Evolutionary conservation across 2,888 invertebrate genomes (phyloP).

Genomic region (Stenodera caucasica): DNA sequence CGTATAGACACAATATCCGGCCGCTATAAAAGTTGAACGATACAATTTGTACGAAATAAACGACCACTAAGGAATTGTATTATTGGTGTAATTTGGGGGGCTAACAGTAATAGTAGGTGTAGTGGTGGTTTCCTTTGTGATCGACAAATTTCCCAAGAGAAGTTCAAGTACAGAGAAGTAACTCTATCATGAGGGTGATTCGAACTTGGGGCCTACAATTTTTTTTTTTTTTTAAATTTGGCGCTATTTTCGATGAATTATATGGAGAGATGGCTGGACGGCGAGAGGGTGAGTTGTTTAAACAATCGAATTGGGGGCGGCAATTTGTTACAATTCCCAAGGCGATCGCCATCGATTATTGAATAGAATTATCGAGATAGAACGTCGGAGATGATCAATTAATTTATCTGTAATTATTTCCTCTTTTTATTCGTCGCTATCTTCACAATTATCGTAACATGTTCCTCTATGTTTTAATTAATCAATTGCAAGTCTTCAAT

Average conservation of each 20-base stretch:
- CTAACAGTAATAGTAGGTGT: conserved; percentile 25
- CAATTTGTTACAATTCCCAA: conserved; percentile 2
- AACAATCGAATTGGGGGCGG: not conserved
- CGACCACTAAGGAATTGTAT: conserved; percentile 45
- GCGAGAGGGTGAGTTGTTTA: conserved; percentile 1
- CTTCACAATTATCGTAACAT: too few species aligned
- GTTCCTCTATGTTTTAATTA: too few species aligned
- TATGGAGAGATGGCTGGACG: not conserved
- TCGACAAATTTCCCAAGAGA: conserved; percentile 49
- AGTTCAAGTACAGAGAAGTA: conserved; percentile 1
- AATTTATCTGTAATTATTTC: too few species aligned
- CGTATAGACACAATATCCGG: not conserved
- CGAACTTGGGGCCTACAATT: too few species aligned
- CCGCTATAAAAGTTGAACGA: conserved; percentile 27
- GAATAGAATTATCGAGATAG: not conserved
- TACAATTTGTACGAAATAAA: conserved; percentile 53
- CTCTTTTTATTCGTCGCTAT: too few species aligned
- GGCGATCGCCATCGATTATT: not conserved
- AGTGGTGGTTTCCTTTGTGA: conserved; percentile 40
- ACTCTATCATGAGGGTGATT: not conserved
- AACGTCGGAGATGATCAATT: too few species aligned
- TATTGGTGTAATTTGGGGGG: conserved; percentile 49
- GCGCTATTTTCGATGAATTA: too few species aligned
- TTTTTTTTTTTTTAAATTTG: too few species aligned
- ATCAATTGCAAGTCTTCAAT: not conserved